A percentile compares a stretch with the other conserved stretches of the same genome.
phyloP scores from a whole-genome alignment of 35 echinoderm and acorn worm species.

The Strongylocentrotus purpuratus region DNA sequence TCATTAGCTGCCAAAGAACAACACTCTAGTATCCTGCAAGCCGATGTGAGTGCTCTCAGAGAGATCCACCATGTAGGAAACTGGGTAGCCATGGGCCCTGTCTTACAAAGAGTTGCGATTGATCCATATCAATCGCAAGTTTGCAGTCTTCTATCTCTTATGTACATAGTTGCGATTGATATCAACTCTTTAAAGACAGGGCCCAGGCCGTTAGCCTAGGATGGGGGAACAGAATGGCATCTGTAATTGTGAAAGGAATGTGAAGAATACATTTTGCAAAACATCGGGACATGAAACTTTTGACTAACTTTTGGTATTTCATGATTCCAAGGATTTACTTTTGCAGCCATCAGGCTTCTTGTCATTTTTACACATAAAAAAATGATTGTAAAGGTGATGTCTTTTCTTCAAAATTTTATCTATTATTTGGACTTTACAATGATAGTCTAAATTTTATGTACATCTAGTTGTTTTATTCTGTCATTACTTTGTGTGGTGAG shows the following conservation, averaged over 20 bases:
- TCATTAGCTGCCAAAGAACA: slow-evolving; percentile 96
- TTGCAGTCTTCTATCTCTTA: too few species aligned
- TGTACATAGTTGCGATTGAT: too few species aligned
- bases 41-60: slow-evolving; percentile 81
- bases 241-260: background rate
- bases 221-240: background rate
- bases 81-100: too few species aligned
- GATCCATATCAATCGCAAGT: too few species aligned
- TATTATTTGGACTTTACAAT: background rate
- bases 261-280: background rate
- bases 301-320: background rate
- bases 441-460: background rate
- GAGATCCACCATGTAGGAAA: background rate
- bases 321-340: background rate
- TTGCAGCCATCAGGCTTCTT: background rate
- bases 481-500: too few species aligned
- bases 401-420: background rate
- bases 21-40: slow-evolving; percentile 95
- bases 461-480: too few species aligned
- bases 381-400: background rate
- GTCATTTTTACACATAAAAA: background rate
- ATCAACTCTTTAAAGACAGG: too few species aligned
- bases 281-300: background rate
- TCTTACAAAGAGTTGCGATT: too few species aligned
- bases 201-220: background rate